Evolutionary conservation across 2,888 invertebrate species (phyloP).

Genomic region (Drosophila tanythrix): DNA sequence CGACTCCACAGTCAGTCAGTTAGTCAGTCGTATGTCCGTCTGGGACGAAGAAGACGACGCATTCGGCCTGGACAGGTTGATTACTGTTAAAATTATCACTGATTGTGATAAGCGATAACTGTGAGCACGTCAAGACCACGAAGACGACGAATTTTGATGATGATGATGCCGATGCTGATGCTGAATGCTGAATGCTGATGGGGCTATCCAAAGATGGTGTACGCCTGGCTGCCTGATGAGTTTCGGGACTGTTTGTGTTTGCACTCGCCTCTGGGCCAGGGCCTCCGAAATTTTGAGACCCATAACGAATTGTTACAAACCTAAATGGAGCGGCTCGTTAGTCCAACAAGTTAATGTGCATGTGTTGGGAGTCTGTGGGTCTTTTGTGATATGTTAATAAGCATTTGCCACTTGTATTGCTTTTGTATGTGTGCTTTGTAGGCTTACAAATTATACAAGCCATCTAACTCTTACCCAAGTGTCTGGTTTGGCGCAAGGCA

Average conservation of each 20-base stretch:
- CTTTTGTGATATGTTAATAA: conserved; percentile 77
- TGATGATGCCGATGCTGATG: conserved; percentile 49
- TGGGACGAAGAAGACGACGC: conserved; percentile 47
- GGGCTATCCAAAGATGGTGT: conserved; percentile 35
- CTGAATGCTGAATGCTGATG: conserved; percentile 34
- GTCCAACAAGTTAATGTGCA: conserved; percentile 78
- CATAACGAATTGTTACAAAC: conserved; percentile 82
- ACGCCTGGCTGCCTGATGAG: conserved; percentile 51
- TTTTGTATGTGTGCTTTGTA: conserved; percentile 14
- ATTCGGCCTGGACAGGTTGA: conserved; percentile 77
- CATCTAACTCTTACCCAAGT: conserved; percentile 43
- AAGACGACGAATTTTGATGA: conserved; percentile 64
- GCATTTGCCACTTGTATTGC: conserved; percentile 73
- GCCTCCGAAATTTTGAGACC: conserved; percentile 38
- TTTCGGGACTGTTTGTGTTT: conserved; percentile 49
- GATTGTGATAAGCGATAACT: conserved; percentile 82
- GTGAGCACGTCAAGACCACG: conserved; percentile 73
- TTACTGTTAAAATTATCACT: conserved; percentile 82
- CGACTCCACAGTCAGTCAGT: conserved; percentile 16
- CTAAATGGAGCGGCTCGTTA: conserved; percentile 80
- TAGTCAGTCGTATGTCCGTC: conserved; percentile 45
- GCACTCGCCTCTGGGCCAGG: conserved; percentile 20
- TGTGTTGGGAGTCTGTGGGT: conserved; percentile 36
- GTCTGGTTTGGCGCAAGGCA: conserved; percentile 57
- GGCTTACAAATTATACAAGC: conserved; percentile 66